These are phyloP conservation scores for Keiferia lycopersicella DNA, from an alignment of 2,888 invertebrate species.

Conservation along the genomic window DNA sequence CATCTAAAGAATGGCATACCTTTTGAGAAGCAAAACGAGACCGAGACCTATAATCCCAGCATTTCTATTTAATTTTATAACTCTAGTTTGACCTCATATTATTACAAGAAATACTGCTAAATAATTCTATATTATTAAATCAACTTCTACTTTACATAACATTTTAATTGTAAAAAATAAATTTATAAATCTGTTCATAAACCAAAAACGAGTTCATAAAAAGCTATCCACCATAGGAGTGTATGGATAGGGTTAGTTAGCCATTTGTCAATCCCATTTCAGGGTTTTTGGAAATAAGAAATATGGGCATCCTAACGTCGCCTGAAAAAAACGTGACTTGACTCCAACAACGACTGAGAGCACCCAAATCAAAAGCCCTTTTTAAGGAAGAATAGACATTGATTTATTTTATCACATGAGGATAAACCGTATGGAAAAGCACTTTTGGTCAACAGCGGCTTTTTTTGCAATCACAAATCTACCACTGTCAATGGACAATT, in stretches of 20 bases:
- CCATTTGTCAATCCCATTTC: background rate
- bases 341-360: background rate
- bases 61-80: too few species aligned
- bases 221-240: background rate
- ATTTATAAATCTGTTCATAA: background rate
- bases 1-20: too few species aligned
- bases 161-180: too few species aligned
- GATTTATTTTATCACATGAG: constrained; percentile 13
- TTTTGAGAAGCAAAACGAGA: too few species aligned
- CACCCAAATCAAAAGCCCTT: constrained; percentile 16
- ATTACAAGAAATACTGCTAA: too few species aligned
- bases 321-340: constrained; percentile 3
- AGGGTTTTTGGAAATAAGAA: constrained; percentile 6
- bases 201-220: background rate
- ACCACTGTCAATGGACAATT: too few species aligned
- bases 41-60: too few species aligned
- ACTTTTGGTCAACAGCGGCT: background rate
- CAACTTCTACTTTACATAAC: too few species aligned
- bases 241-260: background rate
- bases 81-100: too few species aligned
- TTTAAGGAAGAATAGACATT: constrained; percentile 11
- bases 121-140: too few species aligned
- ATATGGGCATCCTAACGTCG: constrained; percentile 8
- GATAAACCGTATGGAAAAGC: background rate
- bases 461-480: background rate